Conservation (phyloP, 2,888 invertebrate species). For the Antheraea assamensis region DNA sequence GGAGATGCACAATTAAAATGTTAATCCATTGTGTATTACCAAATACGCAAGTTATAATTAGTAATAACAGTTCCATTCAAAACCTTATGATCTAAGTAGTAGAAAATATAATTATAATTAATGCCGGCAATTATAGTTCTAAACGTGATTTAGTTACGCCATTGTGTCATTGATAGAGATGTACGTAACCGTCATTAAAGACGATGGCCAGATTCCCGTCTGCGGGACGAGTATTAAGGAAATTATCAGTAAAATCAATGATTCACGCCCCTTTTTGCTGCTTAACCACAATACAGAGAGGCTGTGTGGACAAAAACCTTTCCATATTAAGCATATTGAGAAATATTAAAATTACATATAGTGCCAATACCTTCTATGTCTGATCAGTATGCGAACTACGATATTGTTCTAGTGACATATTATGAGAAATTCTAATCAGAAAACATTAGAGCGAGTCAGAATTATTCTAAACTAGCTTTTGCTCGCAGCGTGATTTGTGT, state of each 20-base stretch:
- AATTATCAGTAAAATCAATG: background rate
- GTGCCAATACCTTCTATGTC: background rate
- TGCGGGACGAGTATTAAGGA: background rate
- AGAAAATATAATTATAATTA: background rate
- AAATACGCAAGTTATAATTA: background rate
- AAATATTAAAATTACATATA: background rate
- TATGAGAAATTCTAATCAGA: background rate
- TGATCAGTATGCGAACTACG: background rate
- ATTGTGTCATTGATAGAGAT: background rate
- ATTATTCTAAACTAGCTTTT: background rate
- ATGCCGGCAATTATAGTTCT: background rate
- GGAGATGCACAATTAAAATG: background rate
- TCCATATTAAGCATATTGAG: background rate
- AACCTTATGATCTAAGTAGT: background rate
- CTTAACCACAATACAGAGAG: background rate
- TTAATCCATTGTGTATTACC: background rate
- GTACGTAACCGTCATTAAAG: background rate
- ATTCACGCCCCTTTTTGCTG: background rate
- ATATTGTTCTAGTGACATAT: background rate
- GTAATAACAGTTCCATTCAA: background rate
- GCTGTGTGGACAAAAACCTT: background rate
- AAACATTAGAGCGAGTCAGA: background rate
- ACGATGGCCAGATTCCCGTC: background rate
- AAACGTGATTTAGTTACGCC: conserved; percentile 2
- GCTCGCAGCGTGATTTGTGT: too few relatives aligned